Conservation (phyloP, 1,140 invertebrate species). For the Procambarus virginalis region DNA sequence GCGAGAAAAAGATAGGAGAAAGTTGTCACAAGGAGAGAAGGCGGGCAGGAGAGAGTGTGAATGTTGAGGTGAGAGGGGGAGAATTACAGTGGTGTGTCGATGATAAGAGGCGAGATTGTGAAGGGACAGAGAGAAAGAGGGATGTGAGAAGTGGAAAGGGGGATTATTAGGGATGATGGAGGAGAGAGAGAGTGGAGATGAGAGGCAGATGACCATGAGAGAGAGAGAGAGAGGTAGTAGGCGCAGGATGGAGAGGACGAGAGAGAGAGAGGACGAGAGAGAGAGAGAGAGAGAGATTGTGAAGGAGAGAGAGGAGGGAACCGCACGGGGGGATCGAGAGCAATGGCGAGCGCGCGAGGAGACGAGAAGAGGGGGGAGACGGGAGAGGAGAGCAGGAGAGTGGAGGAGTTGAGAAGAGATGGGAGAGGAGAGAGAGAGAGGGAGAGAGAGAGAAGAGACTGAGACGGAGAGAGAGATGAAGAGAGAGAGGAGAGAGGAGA, state of each 20-base stretch:
- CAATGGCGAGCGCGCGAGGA: not conserved
- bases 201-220: not conserved
- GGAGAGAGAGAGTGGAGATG: not conserved
- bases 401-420: not conserved
- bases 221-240: not conserved
- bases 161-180: not conserved
- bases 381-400: not conserved
- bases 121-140: not conserved
- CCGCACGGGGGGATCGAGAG: no score
- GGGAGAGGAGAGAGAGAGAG: not conserved
- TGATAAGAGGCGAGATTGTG: no score
- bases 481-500: not conserved
- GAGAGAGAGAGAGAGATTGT: not conserved
- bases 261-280: not conserved
- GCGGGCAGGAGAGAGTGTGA: no score
- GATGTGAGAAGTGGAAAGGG: no score
- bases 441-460: not conserved
- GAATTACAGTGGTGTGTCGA: not conserved
- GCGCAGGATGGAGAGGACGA: not conserved
- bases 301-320: not conserved
- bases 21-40: no score
- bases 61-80: not conserved
- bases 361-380: not conserved
- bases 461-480: not conserved
- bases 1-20: no score